Percentiles rank a stretch among this genome's conserved stretches.
Conservation (phyloP, 2,113 vertebrate genomes). For the Brachirus orientalis region DNA sequence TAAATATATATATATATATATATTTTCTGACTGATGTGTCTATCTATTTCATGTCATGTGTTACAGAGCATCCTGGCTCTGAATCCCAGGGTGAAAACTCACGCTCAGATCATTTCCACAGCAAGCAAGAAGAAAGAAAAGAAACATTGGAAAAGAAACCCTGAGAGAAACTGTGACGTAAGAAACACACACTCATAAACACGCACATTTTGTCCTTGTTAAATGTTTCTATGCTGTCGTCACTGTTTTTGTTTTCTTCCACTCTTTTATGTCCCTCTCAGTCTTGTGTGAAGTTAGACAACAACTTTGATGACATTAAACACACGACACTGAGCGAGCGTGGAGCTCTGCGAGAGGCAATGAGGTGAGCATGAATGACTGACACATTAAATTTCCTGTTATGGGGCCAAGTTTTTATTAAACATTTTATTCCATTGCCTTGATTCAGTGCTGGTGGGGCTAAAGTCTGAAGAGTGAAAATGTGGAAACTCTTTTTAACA, state of each 20-base stretch:
- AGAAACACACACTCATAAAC: constrained; percentile 52
- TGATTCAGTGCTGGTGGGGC: too few relatives aligned
- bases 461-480: too few relatives aligned
- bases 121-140: constrained; percentile 87
- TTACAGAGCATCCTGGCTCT: constrained; percentile 87
- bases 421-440: too few relatives aligned
- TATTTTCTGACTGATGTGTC: not conserved
- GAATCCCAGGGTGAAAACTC: constrained; percentile 85
- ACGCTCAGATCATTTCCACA: constrained; percentile 86
- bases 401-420: too few relatives aligned
- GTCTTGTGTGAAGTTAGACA: constrained; percentile 89
- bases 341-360: constrained; percentile 91
- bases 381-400: too few relatives aligned
- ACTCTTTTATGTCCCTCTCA: constrained; percentile 28
- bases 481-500: too few relatives aligned
- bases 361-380: constrained; percentile 85
- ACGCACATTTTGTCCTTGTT: not conserved
- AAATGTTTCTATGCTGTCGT: not conserved
- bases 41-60: constrained; percentile 9
- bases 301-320: constrained; percentile 96
- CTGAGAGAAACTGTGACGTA: constrained; percentile 86
- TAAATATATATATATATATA: too few relatives aligned
- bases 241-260: not conserved
- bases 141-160: constrained; percentile 93
- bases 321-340: constrained; percentile 93